Percentiles rank a stretch among this genome's conserved stretches.
phyloP scores from a whole-genome alignment of 1,140 invertebrate species.

The Leptoteleia sp. region DNA sequence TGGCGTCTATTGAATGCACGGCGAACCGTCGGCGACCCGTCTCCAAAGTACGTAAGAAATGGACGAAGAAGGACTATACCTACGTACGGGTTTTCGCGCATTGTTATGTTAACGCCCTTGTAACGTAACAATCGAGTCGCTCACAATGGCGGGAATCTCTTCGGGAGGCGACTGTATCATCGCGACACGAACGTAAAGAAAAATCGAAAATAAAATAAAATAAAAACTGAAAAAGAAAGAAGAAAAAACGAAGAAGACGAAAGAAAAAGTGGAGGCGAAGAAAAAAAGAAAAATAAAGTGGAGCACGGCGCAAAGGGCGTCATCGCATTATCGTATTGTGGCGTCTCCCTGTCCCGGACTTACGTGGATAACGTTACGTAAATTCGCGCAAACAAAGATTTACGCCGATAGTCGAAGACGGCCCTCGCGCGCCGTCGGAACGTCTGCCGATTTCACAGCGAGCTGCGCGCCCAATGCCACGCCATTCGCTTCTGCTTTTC shows the following conservation, averaged over 20 bases:
- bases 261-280: constrained; percentile 7
- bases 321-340: constrained; percentile 77
- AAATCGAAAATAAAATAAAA: too few species aligned
- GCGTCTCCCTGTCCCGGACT: constrained; percentile 72
- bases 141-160: constrained; percentile 76
- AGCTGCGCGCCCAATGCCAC: constrained; percentile 34
- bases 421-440: constrained; percentile 47
- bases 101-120: constrained; percentile 79
- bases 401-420: constrained; percentile 70
- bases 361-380: constrained; percentile 70
- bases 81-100: constrained; percentile 61
- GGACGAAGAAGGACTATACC: constrained; percentile 60
- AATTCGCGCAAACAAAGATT: constrained; percentile 77
- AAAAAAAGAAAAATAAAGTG: constrained; percentile 34
- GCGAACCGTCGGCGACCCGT: constrained; percentile 63
- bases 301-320: constrained; percentile 57
- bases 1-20: constrained; percentile 54
- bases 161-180: constrained; percentile 51
- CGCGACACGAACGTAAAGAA: too few species aligned
- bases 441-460: constrained; percentile 47
- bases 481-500: constrained; percentile 15
- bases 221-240: too few species aligned
- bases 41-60: constrained; percentile 55
- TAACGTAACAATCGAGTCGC: constrained; percentile 77
- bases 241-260: too few species aligned